Evolutionary conservation across 1,140 invertebrate species (phyloP), one percentile per base, ranked within the genome.

Genomic region (Drosophila nigrodunni): DNA sequence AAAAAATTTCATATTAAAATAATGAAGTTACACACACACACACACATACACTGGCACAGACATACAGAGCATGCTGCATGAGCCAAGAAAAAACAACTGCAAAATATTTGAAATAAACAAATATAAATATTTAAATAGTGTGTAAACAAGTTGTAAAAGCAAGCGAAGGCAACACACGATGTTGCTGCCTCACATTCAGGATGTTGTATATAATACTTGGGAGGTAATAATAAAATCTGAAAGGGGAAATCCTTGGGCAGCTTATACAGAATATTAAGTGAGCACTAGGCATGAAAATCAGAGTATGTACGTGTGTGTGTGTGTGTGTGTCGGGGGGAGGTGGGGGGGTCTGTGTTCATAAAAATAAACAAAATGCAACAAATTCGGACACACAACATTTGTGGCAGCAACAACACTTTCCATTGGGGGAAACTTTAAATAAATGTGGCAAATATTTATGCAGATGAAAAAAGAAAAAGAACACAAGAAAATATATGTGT

Each of bases 111-210:
- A 46, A 34, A 57, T 34, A 43, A 58, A 41, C 21, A 49, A 47
- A 57, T 41, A 37, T 15, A 39, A 66, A 43, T 54, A 35, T 70
- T 59, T 46, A 52, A 30, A 30, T 15, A 69, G 41, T 52, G 57
- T 52, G 57, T 69, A 54, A 61, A 61, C 66, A 61, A 60, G 39
- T 61, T n/a, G 37, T 69, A 61, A 61, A 61, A 15, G 47, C 60
- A 62, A 34, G 46, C 57, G 52, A n/a, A 54, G 7, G 25, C 25
- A 30, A 7, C 49, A 34, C 9, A 35, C 25, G 34, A 52, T 35
- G 47, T 46, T 13, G 39, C 34, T 41, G 39, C 50, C 15, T n/a
- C 39, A 49, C n/a, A 15, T 41, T 13, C 13, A 44, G 11, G 25
- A 34, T 46, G 21, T 25, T 59, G 11, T 59, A 25, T 21, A 30